Evolutionary conservation across 2,797 vertebrate species (phyloP), one percentile per base, ranked within the genome.

Genomic region (Triplophysa bombifrons): DNA sequence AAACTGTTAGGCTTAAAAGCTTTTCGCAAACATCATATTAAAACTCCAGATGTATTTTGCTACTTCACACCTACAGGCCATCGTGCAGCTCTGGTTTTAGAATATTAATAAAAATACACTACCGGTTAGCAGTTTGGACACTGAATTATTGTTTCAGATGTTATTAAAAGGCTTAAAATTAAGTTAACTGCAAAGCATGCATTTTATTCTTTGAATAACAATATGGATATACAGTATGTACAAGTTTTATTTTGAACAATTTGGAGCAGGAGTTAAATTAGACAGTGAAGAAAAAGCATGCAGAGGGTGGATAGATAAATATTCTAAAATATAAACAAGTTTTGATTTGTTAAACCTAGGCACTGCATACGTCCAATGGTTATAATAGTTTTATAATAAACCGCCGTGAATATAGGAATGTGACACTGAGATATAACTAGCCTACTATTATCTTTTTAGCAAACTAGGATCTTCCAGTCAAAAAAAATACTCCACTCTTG

Each of bases 1-100:
- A 17, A 66, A 25, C 51, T 56, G 34, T 44, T 44, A 34, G 38
- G 50, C 16, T 46, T 44, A 27, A 56, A 66, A 76, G 22, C 10
- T 56, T 55, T 51, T 25, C n/a, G 14, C 48, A 44, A 41, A 27
- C n/a, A 66, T 75, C 1, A 55, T 66, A n/a, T 53, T 74, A 38
- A 67, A 56, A 55, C 20, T 27, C 22, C 16, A 6, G 17, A 74
- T 64, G 4, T 74, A 38, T 64, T 74, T 73, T 61, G 71, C 71
- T 73, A 7, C 19, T n/a, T 30, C 41, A n/a, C 17, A 60, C 71
- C 9, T 48, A 73, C 22, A 73, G 16, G 53, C 53, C 20, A 41
- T 30, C 4, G 8, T 9, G 56, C 22, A 61, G 17, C 41, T 73
- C 41, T 30, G 13, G 22, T 22, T 20, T 51, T 56, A 27, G 38